Evolutionary conservation across 2,797 vertebrate genomes (phyloP), one percentile per base, ranked within the genome.

Genomic region (Macropus fuliginosus): DNA sequence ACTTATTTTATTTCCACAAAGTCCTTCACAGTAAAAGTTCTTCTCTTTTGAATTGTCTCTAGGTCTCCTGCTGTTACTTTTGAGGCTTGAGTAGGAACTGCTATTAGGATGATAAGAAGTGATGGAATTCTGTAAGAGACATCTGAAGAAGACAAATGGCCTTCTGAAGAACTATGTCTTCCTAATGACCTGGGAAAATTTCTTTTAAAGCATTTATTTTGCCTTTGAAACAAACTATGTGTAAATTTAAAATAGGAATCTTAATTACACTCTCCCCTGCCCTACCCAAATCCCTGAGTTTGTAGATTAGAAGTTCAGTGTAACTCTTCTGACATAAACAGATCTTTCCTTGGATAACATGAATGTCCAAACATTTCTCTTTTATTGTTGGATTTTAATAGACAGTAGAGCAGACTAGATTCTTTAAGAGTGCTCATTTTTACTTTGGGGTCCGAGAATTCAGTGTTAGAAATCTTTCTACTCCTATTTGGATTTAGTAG

Each of bases 401-500:
- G 91, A 92, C 96, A 94, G 54, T 59, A 92, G 90, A 34, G 90
- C 5, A 94, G 90, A 27, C 31, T 34, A 89, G 8, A 91, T 94
- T 96, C 92, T 94, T 93, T 91, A 94, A 50, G 95, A 94, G 54
- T n/a, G 95, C 4, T 95, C 74, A 87, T 56, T 46, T 96, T 97
- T 92, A 13, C 89, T 95, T 97, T 95, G 93, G 89, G 46, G 87
- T 89, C 2, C 74, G 89, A 29, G 62, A n/a, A 93, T 91, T 66
- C 54, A 97, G 31, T 93, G 91, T 92, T 92, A 94, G 34, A 94
- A 96, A 92, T 92, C 55, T 14, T 93, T 97, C 50, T 90, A 55
- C 28, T 66, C 89, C 4, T 24, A 90, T 52, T 94, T 90, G 93
- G 52, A 29, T 92, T 95, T 95, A 29, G 29, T 40, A 74, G 94